Percentiles rank a stretch among this genome's conserved stretches.
These are phyloP conservation scores for Austrofundulus limnaeus DNA, from an alignment of 2,113 vertebrate species.

Conservation along the genomic window DNA sequence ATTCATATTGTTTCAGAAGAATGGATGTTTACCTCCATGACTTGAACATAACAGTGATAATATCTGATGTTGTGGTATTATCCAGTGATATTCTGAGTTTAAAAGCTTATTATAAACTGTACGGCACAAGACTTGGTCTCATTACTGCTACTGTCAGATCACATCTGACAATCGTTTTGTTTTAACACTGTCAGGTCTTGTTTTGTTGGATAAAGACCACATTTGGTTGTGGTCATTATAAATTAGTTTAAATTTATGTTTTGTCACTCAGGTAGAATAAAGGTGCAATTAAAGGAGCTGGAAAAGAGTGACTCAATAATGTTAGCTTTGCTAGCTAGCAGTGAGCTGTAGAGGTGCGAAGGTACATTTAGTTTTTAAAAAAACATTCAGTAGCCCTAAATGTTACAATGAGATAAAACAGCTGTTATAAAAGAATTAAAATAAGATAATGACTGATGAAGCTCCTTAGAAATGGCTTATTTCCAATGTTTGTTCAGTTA, in stretches of 20 bases:
- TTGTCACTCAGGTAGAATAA: too few relatives aligned
- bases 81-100: background rate
- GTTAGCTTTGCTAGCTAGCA: background rate
- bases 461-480: too few relatives aligned
- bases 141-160: background rate
- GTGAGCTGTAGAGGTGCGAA: background rate
- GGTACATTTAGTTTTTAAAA: too few relatives aligned
- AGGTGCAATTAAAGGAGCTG: background rate
- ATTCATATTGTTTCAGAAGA: background rate
- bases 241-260: background rate
- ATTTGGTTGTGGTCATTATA: background rate
- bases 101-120: background rate
- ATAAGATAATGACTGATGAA: too few relatives aligned
- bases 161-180: too few relatives aligned
- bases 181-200: too few relatives aligned
- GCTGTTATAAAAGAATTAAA: too few relatives aligned
- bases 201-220: background rate
- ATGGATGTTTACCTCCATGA: background rate
- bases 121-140: background rate
- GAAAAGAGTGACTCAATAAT: too few relatives aligned
- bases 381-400: too few relatives aligned
- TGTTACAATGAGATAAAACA: too few relatives aligned
- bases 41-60: background rate
- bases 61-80: background rate
- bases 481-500: too few relatives aligned